phyloP scores from a whole-genome alignment of 2,888 invertebrate species.

The Lottia scabra region DNA sequence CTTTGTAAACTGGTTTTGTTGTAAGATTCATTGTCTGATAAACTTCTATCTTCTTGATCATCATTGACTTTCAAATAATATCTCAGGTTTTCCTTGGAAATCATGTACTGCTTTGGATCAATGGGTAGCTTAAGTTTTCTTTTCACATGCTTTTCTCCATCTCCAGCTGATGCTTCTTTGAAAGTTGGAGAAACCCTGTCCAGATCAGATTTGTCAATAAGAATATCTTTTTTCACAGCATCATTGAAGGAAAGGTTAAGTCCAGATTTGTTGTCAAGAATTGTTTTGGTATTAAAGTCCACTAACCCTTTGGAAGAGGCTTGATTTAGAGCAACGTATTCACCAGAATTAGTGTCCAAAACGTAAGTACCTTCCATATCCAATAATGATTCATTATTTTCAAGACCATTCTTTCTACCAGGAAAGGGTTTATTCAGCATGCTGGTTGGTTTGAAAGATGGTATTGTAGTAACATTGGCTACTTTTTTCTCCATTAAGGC shows the following conservation, averaged over 20 bases:
- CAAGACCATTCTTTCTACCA: background rate
- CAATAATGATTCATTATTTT: background rate
- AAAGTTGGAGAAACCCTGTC: background rate
- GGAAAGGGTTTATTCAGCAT: background rate
- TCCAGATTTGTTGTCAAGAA: constrained; percentile 42
- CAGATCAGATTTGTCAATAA: constrained; percentile 31
- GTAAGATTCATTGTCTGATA: background rate
- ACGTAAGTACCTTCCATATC: constrained; percentile 55
- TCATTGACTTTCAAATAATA: background rate
- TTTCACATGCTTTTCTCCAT: background rate
- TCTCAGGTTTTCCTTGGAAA: background rate
- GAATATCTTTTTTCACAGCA: constrained; percentile 82
- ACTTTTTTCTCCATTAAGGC: constrained; percentile 11
- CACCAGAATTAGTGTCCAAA: constrained; percentile 82
- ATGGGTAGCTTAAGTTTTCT: background rate
- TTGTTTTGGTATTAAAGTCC: constrained; percentile 72
- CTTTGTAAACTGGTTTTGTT: constrained; percentile 9
- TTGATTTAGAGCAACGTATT: constrained; percentile 83
- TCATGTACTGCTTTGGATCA: constrained; percentile 2
- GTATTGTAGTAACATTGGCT: background rate
- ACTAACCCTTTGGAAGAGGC: constrained; percentile 85
- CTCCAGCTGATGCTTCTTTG: background rate
- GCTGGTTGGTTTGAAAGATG: background rate
- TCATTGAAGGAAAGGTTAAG: constrained; percentile 84
- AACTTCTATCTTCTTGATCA: background rate